Percentiles rank a stretch among this genome's conserved stretches.
Conservation (phyloP, 2,113 vertebrate species). For the Malurus elegans region DNA sequence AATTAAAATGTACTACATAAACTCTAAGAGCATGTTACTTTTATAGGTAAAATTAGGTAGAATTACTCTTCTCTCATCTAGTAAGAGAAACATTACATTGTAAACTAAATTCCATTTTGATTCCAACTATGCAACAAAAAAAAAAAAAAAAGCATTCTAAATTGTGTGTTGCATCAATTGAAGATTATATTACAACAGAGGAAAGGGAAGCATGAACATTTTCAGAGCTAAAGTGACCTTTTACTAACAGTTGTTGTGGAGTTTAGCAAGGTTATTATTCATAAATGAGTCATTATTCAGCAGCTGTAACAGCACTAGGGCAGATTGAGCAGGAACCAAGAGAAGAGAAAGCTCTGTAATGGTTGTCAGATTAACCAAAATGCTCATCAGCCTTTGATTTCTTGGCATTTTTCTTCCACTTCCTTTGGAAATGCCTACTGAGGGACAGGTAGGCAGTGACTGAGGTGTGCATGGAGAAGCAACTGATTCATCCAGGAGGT, state of each 20-base stretch:
- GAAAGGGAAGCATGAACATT: neutral
- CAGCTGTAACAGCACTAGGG: neutral
- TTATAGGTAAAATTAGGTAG: neutral
- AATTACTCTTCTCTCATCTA: neutral
- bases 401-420: neutral
- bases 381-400: neutral
- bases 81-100: neutral
- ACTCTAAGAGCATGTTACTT: neutral
- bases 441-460: neutral
- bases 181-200: neutral
- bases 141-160: accelerated
- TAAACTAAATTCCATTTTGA: neutral
- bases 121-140: neutral
- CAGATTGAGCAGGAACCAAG: neutral
- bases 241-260: neutral
- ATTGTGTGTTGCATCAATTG: neutral
- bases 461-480: neutral
- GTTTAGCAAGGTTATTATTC: neutral
- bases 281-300: neutral
- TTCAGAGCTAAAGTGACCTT: neutral
- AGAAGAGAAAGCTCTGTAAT: neutral
- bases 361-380: neutral
- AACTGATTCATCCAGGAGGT: neutral
- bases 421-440: neutral
- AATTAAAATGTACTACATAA: neutral